A percentile compares a stretch with the other conserved stretches of the same genome.
phyloP scores from a whole-genome alignment of 2,113 vertebrate species.

The Caranx ignobilis region DNA sequence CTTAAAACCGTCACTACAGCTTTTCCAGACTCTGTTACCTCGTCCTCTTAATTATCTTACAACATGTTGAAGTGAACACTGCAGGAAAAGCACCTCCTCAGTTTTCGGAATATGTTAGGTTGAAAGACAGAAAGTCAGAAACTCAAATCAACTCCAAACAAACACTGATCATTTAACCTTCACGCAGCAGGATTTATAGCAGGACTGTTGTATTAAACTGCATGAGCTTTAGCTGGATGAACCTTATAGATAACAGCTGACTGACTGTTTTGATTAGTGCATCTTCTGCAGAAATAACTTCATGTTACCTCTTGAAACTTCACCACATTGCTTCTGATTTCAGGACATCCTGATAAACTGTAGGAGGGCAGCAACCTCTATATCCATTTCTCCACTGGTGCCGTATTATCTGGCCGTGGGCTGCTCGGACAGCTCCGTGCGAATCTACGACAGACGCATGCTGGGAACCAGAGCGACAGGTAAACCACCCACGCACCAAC shows the following conservation, averaged over 20 bases:
- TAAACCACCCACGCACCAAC: slow-evolving; percentile 47
- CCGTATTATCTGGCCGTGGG: slow-evolving; percentile 97
- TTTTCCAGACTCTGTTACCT: slow-evolving; percentile 28
- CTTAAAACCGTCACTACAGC: slow-evolving; percentile 36
- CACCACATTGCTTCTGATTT: slow-evolving; percentile 28
- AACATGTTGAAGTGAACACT: slow-evolving; percentile 5
- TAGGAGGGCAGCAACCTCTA: slow-evolving; percentile 95
- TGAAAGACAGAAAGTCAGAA: too few relatives aligned
- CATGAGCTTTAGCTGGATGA: background rate
- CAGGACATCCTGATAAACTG: slow-evolving; percentile 99
- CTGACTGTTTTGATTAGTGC: background rate
- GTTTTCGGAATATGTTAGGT: background rate
- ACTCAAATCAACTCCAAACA: too few relatives aligned
- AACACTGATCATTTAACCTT: background rate
- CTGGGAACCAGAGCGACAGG: slow-evolving; percentile 96
- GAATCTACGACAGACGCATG: slow-evolving; percentile 97
- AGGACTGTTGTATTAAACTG: too few relatives aligned
- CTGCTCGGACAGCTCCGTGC: slow-evolving; percentile 98
- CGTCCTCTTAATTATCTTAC: slow-evolving; percentile 16
- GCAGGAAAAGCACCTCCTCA: background rate
- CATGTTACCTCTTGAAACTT: background rate
- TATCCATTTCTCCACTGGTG: slow-evolving; percentile 95
- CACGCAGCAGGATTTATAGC: background rate
- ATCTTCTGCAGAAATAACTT: background rate
- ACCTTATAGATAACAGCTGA: background rate